phyloP scores from a whole-genome alignment of 2,113 vertebrate species.

The Dasyurus viverrinus region DNA sequence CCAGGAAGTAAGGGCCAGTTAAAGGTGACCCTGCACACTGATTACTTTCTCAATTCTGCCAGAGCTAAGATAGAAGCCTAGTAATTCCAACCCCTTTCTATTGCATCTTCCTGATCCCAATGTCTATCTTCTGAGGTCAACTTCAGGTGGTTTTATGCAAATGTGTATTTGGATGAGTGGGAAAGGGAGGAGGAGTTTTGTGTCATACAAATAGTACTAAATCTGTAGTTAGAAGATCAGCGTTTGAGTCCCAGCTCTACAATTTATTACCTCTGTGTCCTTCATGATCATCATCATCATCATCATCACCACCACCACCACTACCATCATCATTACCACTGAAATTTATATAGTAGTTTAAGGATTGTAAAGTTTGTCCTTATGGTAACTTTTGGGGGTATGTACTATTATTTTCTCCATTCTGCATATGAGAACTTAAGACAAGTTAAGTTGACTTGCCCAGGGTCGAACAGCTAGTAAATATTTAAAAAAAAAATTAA shows the following conservation, averaged over 20 bases:
- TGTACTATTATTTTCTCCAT: not conserved
- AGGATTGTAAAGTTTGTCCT: not conserved
- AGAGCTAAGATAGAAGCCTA: conserved; percentile 34
- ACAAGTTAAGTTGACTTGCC: not conserved
- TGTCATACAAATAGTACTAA: not conserved
- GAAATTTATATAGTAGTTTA: not conserved
- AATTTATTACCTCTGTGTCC: not conserved
- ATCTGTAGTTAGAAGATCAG: not conserved
- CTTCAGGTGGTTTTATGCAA: not conserved
- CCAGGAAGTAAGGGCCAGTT: not conserved
- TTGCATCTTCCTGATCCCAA: not conserved
- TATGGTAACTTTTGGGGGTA: not conserved
- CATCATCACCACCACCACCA: not conserved
- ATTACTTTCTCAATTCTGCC: conserved; percentile 22
- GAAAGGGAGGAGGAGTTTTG: not conserved
- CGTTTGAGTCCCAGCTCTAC: not conserved
- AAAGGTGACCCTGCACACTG: conserved; percentile 3
- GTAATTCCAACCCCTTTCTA: not conserved
- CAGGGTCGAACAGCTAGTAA: not conserved
- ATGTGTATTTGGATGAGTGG: too few relatives aligned
- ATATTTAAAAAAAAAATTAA: not conserved
- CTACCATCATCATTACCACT: not conserved
- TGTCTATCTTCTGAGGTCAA: not conserved
- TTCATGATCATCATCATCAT: not conserved
- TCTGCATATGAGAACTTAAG: not conserved